Percentiles rank a stretch among this genome's conserved stretches.
Conservation (phyloP, 2,113 vertebrate genomes). For the Sorex araneus region DNA sequence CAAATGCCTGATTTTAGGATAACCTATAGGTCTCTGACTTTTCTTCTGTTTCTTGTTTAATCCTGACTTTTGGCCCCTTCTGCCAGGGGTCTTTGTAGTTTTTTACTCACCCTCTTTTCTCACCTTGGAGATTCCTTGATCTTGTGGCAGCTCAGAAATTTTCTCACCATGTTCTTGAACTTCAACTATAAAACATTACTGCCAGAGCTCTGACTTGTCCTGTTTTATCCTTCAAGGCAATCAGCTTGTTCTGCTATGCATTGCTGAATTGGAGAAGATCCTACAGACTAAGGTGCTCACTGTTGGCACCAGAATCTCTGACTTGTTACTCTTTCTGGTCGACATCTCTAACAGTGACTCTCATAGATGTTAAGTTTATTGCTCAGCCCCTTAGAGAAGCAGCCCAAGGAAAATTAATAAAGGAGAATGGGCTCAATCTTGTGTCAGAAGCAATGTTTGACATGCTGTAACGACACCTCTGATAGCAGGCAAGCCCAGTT, state of each 20-base stretch:
- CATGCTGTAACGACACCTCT: slow-evolving; percentile 42
- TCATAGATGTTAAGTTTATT: not conserved
- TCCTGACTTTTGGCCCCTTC: not conserved
- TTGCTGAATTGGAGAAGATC: not conserved
- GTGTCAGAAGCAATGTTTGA: slow-evolving; percentile 10
- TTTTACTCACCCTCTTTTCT: not conserved
- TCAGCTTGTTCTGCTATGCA: not conserved
- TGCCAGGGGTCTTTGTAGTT: not conserved
- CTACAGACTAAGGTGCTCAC: not conserved
- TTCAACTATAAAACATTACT: not conserved
- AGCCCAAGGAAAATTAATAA: not conserved
- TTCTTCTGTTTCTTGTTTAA: not conserved
- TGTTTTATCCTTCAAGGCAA: not conserved
- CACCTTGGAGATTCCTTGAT: not conserved
- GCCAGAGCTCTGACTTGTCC: not conserved
- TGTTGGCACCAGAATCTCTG: not conserved
- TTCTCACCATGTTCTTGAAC: too few relatives aligned
- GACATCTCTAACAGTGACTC: not conserved
- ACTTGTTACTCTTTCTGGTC: not conserved
- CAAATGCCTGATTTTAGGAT: not conserved
- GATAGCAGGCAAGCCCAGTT: slow-evolving; percentile 55
- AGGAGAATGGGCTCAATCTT: not conserved
- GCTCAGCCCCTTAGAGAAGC: not conserved
- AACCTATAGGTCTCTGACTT: not conserved
- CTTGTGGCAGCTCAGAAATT: too few relatives aligned